Percentiles rank a stretch among this genome's conserved stretches.
Conservation (phyloP, 2,113 vertebrate species). For the Rhinolophus ferrumequinum region DNA sequence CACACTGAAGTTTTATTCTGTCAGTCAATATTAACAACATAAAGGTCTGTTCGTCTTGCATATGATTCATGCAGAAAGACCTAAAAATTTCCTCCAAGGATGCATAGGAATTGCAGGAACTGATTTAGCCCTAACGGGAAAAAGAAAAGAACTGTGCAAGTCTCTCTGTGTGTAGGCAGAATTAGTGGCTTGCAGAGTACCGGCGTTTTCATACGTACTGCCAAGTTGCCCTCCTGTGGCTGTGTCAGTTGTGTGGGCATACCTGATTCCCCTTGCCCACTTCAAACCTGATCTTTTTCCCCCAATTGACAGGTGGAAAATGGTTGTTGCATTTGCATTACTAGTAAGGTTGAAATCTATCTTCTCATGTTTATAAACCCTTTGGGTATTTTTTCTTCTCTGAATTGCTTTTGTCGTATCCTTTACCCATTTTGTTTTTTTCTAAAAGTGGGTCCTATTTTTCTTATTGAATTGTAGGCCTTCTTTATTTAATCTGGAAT, state of each 20-base stretch:
- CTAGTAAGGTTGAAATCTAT: neutral
- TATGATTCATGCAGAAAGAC: neutral
- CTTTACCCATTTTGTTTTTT: neutral
- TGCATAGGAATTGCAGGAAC: neutral
- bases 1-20: fast-evolving
- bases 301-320: neutral
- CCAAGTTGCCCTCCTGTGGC: neutral
- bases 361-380: neutral
- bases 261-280: neutral
- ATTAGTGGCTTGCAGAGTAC: neutral
- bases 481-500: neutral
- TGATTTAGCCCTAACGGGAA: neutral
- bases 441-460: neutral
- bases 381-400: neutral
- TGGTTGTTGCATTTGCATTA: too few species aligned
- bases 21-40: neutral
- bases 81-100: neutral
- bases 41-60: neutral
- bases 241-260: neutral
- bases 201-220: neutral
- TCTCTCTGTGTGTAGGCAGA: neutral
- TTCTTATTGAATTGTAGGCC: neutral
- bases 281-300: neutral
- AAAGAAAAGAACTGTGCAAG: neutral
- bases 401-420: neutral